Conservation (phyloP, 2,797 vertebrate species). For the Urocyon cinereoargenteus region DNA sequence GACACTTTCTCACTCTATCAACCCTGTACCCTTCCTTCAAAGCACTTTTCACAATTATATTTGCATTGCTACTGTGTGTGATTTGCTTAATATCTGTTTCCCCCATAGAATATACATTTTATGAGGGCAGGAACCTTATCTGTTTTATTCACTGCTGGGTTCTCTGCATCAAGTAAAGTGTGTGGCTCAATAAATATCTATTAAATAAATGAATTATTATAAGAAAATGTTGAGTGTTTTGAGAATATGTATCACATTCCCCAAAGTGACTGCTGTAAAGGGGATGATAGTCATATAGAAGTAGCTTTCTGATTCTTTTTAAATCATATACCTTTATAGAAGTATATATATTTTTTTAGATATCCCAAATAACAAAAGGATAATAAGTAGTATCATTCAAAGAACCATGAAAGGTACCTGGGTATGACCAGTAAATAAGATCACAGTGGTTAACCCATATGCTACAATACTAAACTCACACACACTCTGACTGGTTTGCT, state of each 20-base stretch:
- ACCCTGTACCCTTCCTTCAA: not conserved
- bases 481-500: not conserved
- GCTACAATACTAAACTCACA: not conserved
- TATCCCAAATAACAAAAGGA: not conserved
- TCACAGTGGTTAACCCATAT: not conserved
- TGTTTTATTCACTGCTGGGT: not conserved
- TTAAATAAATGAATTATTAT: slow-evolving; percentile 5
- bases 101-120: not conserved
- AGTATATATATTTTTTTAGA: not conserved
- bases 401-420: not conserved
- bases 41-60: not conserved
- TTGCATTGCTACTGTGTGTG: not conserved
- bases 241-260: not conserved
- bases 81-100: not conserved
- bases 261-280: not conserved
- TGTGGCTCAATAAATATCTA: slow-evolving; percentile 2
- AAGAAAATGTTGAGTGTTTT: not conserved
- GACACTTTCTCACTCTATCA: not conserved
- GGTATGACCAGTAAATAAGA: not conserved
- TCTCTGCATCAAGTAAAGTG: not conserved
- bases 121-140: not conserved
- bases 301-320: not conserved
- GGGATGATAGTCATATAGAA: not conserved
- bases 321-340: not conserved
- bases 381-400: not conserved